Evolutionary conservation across 2,113 vertebrate species (phyloP).

Genomic region (Cryptotis parvus): DNA sequence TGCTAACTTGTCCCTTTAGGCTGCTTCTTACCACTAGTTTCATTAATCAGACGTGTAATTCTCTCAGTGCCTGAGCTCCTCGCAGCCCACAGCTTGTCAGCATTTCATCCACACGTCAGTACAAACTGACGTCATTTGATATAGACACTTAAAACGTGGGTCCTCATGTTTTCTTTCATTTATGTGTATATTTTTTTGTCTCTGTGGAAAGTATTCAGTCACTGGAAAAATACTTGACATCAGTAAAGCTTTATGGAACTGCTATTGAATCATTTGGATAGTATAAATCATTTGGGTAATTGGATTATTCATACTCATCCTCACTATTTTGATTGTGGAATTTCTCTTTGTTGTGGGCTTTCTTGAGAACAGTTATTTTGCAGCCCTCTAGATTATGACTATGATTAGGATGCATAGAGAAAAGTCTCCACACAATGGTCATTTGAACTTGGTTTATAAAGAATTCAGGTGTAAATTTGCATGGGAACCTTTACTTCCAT

Average conservation of each 20-base stretch:
- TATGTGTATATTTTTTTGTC: background rate
- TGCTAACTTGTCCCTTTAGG: conserved; percentile 9
- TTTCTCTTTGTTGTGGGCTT: conserved; percentile 35
- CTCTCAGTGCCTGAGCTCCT: background rate
- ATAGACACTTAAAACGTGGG: background rate
- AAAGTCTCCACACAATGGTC: background rate
- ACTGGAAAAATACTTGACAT: conserved; percentile 22
- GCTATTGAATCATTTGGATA: background rate
- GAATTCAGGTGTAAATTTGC: background rate
- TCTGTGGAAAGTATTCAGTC: background rate
- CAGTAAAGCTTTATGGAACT: background rate
- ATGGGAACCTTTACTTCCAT: background rate
- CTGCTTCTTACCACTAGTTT: background rate
- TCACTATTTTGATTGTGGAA: background rate
- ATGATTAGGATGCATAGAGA: background rate
- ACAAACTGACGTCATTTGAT: background rate
- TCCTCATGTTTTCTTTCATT: conserved; percentile 1
- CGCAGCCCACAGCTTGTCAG: background rate
- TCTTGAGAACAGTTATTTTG: background rate
- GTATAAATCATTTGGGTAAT: background rate
- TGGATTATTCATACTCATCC: background rate
- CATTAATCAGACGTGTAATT: background rate
- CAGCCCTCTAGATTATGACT: background rate
- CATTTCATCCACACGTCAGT: background rate
- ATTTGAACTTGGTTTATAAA: background rate